Evolutionary conservation across 2,797 vertebrate species (phyloP).

Genomic region (Pseudochromis fuscus): DNA sequence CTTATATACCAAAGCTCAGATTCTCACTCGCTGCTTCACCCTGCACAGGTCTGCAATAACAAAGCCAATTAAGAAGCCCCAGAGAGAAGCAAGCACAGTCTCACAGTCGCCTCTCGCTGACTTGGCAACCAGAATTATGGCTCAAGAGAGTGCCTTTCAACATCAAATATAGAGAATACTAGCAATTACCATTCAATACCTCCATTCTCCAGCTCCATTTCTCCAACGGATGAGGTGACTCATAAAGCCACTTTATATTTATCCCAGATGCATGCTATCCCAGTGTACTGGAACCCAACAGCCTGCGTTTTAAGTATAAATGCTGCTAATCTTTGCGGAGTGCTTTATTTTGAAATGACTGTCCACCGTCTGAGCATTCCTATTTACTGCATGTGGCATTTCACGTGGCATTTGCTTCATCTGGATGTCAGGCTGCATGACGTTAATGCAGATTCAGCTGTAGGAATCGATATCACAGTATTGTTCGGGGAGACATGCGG

Average conservation of each 20-base stretch:
- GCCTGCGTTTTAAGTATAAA: slow-evolving; percentile 57
- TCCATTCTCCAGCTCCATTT: slow-evolving; percentile 57
- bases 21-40: slow-evolving; percentile 72
- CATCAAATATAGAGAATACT: slow-evolving; percentile 71
- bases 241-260: slow-evolving; percentile 70
- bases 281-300: slow-evolving; percentile 32
- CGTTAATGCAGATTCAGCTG: slow-evolving; percentile 59
- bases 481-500: slow-evolving; percentile 46
- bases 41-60: slow-evolving; percentile 82
- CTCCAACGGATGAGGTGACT: slow-evolving; percentile 64
- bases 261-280: slow-evolving; percentile 60
- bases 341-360: slow-evolving; percentile 31
- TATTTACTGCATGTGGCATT: slow-evolving; percentile 62
- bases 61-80: slow-evolving; percentile 85
- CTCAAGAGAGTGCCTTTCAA: slow-evolving; percentile 82
- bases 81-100: slow-evolving; percentile 71
- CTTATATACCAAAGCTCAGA: slow-evolving; percentile 68
- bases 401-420: slow-evolving; percentile 65
- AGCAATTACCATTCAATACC: slow-evolving; percentile 77
- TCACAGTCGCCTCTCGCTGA: slow-evolving; percentile 79
- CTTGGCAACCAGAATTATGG: slow-evolving; percentile 82
- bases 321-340: slow-evolving; percentile 12
- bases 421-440: slow-evolving; percentile 50
- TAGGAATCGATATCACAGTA: slow-evolving; percentile 50
- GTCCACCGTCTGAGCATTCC: slow-evolving; percentile 17